Conservation (phyloP, 2,797 vertebrate genomes). For the Euthynnus affinis region DNA sequence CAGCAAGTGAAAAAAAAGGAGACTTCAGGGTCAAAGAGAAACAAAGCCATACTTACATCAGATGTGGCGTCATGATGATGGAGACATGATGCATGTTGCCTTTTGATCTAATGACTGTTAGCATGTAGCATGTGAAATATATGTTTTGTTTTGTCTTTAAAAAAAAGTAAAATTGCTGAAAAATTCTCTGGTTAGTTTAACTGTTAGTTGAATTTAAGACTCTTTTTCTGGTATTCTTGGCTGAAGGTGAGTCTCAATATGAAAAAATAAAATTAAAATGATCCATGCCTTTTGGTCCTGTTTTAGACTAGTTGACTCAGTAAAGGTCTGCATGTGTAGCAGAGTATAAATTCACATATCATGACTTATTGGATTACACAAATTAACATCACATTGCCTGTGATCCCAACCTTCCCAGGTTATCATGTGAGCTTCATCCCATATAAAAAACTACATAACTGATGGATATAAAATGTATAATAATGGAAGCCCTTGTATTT, state of each 20-base stretch:
- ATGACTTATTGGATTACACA: background rate
- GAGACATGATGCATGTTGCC: background rate
- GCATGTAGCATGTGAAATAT: background rate
- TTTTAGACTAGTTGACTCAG: background rate
- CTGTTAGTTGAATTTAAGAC: too few species aligned
- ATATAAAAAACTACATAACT: too few species aligned
- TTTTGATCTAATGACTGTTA: background rate
- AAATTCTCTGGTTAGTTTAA: too few species aligned
- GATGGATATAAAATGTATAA: too few species aligned
- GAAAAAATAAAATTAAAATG: background rate
- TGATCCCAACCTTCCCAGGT: background rate
- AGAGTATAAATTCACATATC: background rate
- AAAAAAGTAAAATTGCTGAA: background rate
- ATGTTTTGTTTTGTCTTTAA: constrained; percentile 1
- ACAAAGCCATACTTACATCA: constrained; percentile 22
- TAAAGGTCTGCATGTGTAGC: background rate
- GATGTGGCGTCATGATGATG: background rate
- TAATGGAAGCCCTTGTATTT: too few species aligned
- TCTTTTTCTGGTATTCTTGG: background rate
- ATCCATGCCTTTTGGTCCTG: background rate
- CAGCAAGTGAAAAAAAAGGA: constrained; percentile 4
- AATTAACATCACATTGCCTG: background rate
- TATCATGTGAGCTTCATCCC: background rate
- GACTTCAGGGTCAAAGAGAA: constrained; percentile 28
- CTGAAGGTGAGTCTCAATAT: background rate